Evolutionary conservation across 2,888 invertebrate species (phyloP).

Genomic region (Lamellibrachia satsuma): DNA sequence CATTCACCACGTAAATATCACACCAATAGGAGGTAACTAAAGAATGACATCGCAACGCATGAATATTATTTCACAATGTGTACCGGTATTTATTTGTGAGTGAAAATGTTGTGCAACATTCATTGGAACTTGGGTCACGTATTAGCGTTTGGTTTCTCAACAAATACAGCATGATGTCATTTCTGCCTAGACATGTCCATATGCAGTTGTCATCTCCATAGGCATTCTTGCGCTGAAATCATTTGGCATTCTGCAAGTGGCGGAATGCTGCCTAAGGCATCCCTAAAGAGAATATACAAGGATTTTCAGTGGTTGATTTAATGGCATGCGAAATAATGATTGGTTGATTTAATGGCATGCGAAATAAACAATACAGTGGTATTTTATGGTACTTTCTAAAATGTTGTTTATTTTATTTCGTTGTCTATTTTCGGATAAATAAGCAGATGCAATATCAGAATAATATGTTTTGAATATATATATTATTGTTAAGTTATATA

Average conservation of each 20-base stretch:
- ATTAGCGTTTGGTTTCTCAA: too few relatives aligned
- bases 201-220: not conserved
- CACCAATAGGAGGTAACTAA: not conserved
- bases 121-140: not conserved
- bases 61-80: not conserved
- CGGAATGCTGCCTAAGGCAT: not conserved
- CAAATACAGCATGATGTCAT: not conserved
- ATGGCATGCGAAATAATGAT: too few relatives aligned
- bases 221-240: not conserved
- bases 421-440: too few relatives aligned
- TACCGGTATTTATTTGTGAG: not conserved
- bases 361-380: too few relatives aligned
- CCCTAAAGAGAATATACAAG: not conserved
- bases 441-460: too few relatives aligned
- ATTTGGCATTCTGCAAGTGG: not conserved
- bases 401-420: too few relatives aligned
- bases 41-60: not conserved
- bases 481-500: not conserved
- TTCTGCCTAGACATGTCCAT: not conserved
- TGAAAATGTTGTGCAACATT: not conserved
- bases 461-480: not conserved
- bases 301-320: too few relatives aligned
- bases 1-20: too few relatives aligned
- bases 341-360: too few relatives aligned
- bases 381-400: too few relatives aligned